Evolutionary conservation across 2,888 invertebrate genomes (phyloP).

Genomic region (Lymantria monacha): DNA sequence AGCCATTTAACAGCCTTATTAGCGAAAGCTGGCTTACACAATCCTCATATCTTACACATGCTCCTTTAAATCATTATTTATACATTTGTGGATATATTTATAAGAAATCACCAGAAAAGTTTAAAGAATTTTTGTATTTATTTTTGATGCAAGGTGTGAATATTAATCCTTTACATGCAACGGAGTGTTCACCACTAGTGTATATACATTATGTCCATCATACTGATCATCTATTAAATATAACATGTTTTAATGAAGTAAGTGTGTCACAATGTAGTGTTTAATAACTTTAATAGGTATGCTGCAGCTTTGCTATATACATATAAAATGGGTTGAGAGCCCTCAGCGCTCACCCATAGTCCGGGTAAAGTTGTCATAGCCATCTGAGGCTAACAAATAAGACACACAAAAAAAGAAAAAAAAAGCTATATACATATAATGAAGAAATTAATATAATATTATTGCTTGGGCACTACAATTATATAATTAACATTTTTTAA

Average conservation of each 20-base stretch:
- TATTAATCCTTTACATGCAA: slow-evolving; percentile 57
- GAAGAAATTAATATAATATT: too few species aligned
- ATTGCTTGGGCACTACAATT: too few species aligned
- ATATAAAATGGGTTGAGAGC: too few species aligned
- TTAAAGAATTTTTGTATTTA: slow-evolving; percentile 62
- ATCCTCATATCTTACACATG: slow-evolving; percentile 47
- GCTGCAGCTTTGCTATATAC: too few species aligned
- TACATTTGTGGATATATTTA: slow-evolving; percentile 72
- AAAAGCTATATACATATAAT: too few species aligned
- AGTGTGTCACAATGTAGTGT: slow-evolving; percentile 21
- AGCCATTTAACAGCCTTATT: slow-evolving; percentile 49
- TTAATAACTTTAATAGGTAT: too few species aligned
- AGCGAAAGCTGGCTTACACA: slow-evolving; percentile 39
- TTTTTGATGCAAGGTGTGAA: slow-evolving; percentile 65
- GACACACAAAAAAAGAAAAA: too few species aligned
- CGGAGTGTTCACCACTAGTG: slow-evolving; percentile 73
- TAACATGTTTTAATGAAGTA: slow-evolving; percentile 61
- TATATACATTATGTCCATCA: slow-evolving; percentile 54
- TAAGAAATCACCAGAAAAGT: slow-evolving; percentile 54
- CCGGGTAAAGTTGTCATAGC: too few species aligned
- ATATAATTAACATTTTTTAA: too few species aligned
- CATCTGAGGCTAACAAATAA: too few species aligned
- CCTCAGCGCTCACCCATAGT: too few species aligned
- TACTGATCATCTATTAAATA: slow-evolving; percentile 32
- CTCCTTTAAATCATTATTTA: slow-evolving; percentile 66